Evolutionary conservation across 2,888 invertebrate species (phyloP), one percentile per base, ranked within the genome.

Genomic region (Dasysyrphus albostriatus): DNA sequence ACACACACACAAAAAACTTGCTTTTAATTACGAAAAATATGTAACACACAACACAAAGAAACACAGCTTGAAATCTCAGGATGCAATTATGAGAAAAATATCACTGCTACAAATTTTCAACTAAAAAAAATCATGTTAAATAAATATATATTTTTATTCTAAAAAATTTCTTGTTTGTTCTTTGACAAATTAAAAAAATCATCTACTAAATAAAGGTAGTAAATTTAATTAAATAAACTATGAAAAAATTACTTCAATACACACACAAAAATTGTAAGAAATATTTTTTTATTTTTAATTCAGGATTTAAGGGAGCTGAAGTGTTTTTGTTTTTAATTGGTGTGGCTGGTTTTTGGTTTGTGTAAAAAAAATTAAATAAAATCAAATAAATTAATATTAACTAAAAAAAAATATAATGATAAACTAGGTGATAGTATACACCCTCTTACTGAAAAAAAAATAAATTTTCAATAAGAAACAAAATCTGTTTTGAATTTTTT

Each of bases 231-330:
- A 58, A 77, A 81, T 78, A 78, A 81, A 72, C 47, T 80, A 80
- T 77, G 61, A 65, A 77, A 67, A 81, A 74, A 74, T 67, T 78
- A 74, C 75, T 69, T 76, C 65, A 78, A 49, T 88, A 83, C 88
- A 73, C 83, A 75, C 89, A 77, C 88, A 88, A 84, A 74, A 88
- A 87, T 87, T 88, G 69, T 63, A 79, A 83, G 84, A 59, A 78
- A 76, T 79, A 16, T 51, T 51, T 24, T 58, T 78, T 81, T 49
- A 67, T 49, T 72, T 61, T 14, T 1, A 58, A 73, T 81, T 75
- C 49, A 63, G 56, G 77, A 44, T 79, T 88, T 42, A 69, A 29
- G 7, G 34, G 47, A 81, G 54, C 76, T 75, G 75, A 75, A 70
- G 79, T 84, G 65, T 81, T 59, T 81, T 59, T 81, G 59, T 67